phyloP scores from a whole-genome alignment of 1,140 invertebrate genomes.

The Drosophila yakuba region DNA sequence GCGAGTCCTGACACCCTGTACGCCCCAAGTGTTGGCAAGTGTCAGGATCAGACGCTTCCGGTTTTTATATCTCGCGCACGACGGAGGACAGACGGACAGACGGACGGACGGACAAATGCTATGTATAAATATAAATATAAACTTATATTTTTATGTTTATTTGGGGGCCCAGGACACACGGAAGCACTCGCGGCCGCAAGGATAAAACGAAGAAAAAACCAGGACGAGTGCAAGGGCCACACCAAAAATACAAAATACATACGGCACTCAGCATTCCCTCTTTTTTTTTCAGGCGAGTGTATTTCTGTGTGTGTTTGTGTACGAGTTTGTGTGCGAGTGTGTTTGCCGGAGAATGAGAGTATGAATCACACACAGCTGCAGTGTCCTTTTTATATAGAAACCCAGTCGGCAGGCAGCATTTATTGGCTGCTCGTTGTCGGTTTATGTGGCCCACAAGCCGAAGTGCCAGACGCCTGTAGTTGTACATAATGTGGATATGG shows the following conservation, averaged over 20 bases:
- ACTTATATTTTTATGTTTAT: slow-evolving; percentile 79
- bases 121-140: slow-evolving; percentile 82
- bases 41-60: slow-evolving; percentile 78
- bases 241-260: slow-evolving; percentile 54
- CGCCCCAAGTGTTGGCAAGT: slow-evolving; percentile 79
- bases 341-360: slow-evolving; percentile 25
- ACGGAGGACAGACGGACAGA: slow-evolving; percentile 8
- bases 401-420: slow-evolving; percentile 71
- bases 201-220: slow-evolving; percentile 17
- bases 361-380: slow-evolving; percentile 72
- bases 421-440: slow-evolving; percentile 82
- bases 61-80: slow-evolving; percentile 65
- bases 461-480: slow-evolving; percentile 58
- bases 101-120: slow-evolving; percentile 66
- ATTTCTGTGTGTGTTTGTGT: no score
- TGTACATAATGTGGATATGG: slow-evolving; percentile 70
- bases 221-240: slow-evolving; percentile 55
- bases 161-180: slow-evolving; percentile 57
- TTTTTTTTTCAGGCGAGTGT: slow-evolving; percentile 31
- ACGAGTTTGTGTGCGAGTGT: slow-evolving; percentile 10
- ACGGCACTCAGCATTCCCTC: slow-evolving; percentile 60
- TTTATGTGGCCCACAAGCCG: slow-evolving; percentile 81
- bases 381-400: slow-evolving; percentile 67
- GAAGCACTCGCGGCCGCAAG: slow-evolving; percentile 30
- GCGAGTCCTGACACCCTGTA: slow-evolving; percentile 57